Evolutionary conservation across 1,140 invertebrate species (phyloP), one percentile per base, ranked within the genome.

Genomic region (Heliconius congener): DNA sequence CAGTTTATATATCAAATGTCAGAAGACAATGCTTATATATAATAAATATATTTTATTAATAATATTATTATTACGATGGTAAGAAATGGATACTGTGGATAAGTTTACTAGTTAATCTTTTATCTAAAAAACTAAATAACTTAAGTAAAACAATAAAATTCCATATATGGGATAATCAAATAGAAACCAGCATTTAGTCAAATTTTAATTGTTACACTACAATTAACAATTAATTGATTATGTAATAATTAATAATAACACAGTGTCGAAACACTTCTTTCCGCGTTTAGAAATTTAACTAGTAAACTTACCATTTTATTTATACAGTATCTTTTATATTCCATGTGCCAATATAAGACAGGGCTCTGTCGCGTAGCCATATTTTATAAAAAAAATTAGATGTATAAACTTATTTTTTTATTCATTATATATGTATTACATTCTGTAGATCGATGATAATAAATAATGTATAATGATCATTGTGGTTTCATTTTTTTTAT

Each of bases 341-440:
- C 88, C 81, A 93, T 88, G 92, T 94, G 92, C 92, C 92, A 94
- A 94, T 92, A 91, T 87, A 82, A 83, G 91, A 90, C 88, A 88
- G 88, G 75, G 55, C 52, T 84, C 89, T 88, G 89, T 92, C 90
- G 75, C 85, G 81, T 92, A 93, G 92, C 91, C 90, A 93, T 94
- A 93, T 91, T 90, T 89, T 87, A 90, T 87, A 86, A 88, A 90
- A 37, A 16, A 87, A 86, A 85, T 88, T 91, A 93, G 90, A 85
- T 91, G 87, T 94, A 87, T 85, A 91, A 91, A 89, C 85, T 80
- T 85, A 86, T 88, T 89, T 88, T 88, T 89, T 85, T 88, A 89
- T 88, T 85, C 46, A 83, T 91, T 91, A 86, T 88, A 89, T 92
- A 94, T 92, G 87, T 92, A 89, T 93, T 89, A 87, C 81, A 89